phyloP scores from a whole-genome alignment of 2,888 invertebrate genomes.

The Drosophila vallismaia region DNA sequence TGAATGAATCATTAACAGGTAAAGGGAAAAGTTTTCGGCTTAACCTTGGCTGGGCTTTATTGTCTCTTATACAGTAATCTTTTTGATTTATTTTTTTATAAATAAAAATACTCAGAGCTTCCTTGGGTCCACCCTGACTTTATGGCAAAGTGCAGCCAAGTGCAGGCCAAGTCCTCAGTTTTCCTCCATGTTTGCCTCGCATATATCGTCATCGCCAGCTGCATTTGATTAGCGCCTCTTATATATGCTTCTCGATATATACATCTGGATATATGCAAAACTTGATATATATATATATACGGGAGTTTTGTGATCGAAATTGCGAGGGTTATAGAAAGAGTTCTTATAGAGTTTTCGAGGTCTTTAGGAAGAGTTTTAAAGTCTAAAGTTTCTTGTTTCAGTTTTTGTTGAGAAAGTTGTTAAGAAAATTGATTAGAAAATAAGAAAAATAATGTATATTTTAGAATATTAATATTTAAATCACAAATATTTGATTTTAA shows the following conservation, averaged over 20 bases:
- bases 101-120: not conserved
- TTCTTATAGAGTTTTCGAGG: not conserved
- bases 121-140: conserved; percentile 20
- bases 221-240: conserved; percentile 70
- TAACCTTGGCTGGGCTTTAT: not conserved
- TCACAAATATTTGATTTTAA: no score
- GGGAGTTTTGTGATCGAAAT: not conserved
- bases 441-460: no score
- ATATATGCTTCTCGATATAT: conserved; percentile 26
- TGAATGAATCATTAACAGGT: not conserved
- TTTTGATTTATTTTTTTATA: not conserved
- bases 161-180: conserved; percentile 13
- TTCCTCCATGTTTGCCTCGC: conserved; percentile 29
- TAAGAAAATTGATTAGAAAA: no score
- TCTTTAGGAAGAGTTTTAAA: no score
- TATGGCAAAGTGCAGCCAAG: conserved; percentile 3
- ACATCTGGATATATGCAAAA: conserved; percentile 8
- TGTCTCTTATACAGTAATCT: no score
- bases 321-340: not conserved
- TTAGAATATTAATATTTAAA: no score
- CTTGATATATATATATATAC: not conserved
- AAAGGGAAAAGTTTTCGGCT: not conserved
- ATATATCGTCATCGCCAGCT: conserved; percentile 60
- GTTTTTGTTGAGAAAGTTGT: no score
- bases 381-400: no score